A percentile compares a stretch with the other conserved stretches of the same genome.
Conservation (phyloP, 2,797 vertebrate genomes). For the Anguilla anguilla region DNA sequence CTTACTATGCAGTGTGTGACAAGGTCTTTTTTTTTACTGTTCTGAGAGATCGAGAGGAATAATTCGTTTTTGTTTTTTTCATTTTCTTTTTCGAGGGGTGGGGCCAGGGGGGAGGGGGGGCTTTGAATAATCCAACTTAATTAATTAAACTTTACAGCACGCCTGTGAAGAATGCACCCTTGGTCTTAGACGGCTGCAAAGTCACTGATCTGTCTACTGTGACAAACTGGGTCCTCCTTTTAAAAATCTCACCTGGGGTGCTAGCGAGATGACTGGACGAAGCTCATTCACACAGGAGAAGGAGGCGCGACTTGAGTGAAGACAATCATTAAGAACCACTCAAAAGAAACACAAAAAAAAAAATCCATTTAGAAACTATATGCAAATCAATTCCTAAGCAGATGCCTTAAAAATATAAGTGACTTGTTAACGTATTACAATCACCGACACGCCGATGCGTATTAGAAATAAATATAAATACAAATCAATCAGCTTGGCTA, state of each 20-base stretch:
- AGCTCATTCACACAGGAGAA: conserved; percentile 79
- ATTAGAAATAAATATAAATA: conserved; percentile 45
- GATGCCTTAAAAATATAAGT: conserved; percentile 79
- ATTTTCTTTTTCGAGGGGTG: conserved; percentile 66
- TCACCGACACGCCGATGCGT: conserved; percentile 70
- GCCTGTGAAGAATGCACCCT: conserved; percentile 84
- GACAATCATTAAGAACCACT: conserved; percentile 70
- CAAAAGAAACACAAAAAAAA: conserved; percentile 1
- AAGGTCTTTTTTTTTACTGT: conserved; percentile 87
- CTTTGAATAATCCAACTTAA: conserved; percentile 37
- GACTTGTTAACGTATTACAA: conserved; percentile 78
- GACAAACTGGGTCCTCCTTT: conserved; percentile 78
- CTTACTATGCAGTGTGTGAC: conserved; percentile 97
- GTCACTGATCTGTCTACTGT: conserved; percentile 93
- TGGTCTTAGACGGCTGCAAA: conserved; percentile 90
- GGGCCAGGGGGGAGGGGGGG: conserved; percentile 60
- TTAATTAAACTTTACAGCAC: conserved; percentile 82
- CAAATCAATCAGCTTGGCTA: conserved; percentile 68
- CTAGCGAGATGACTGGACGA: conserved; percentile 73
- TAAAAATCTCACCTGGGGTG: conserved; percentile 85
- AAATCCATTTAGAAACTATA: conserved; percentile 56
- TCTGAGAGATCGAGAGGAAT: conserved; percentile 83
- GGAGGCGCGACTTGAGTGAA: conserved; percentile 85
- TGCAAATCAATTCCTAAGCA: conserved; percentile 71
- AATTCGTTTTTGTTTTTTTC: conserved; percentile 78